Evolutionary conservation across 2,888 invertebrate genomes (phyloP), one percentile per base, ranked within the genome.

Genomic region (Trachelus tabidus): DNA sequence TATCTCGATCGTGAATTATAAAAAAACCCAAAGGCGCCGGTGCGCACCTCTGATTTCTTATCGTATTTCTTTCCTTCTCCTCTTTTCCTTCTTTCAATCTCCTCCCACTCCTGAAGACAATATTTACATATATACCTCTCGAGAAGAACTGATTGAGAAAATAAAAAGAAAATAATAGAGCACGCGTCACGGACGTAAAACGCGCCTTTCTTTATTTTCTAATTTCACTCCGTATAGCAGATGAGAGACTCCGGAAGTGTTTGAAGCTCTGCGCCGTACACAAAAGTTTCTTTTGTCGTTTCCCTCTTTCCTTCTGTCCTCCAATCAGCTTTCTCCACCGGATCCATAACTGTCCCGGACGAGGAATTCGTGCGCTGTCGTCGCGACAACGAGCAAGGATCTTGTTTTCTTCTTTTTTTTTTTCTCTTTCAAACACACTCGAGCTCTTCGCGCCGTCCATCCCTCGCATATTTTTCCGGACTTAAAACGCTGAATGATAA

Each of bases 401-500:
- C 34, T 12, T 73, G 1, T 23, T 23, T 73, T 30, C 33, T 73
- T 37, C 2, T 73, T 73, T 34, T 23, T 23, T 15, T 12, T 33
- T 34, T 73, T 12, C 33, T 23, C 30, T 31, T 34, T 4, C 0
- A 56, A 56, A 6, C 1, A 56, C 23, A 56, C 56, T 23, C 23
- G 23, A 15, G 56, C 23, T 23, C 37, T 23, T 40, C 56, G 23
- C 56, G 23, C 23, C 2, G 23, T 31, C 12, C 3, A 56, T 56
- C 75, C 68, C 68, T 73, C 40, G 56, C 34, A n/a, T 6, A 73
- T 34, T 75, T 30, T 31, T 15, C 56, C 56, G 11, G 31, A 30
- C 33, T 87, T 84, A 91, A 83, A 91, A 91, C 82, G 91, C 91
- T 84, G 91, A 91, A 83, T 91, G 91, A 83, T 91, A 91, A 83